phyloP scores from a whole-genome alignment of 2,113 vertebrate species.

The Rhinopithecus roxellana region DNA sequence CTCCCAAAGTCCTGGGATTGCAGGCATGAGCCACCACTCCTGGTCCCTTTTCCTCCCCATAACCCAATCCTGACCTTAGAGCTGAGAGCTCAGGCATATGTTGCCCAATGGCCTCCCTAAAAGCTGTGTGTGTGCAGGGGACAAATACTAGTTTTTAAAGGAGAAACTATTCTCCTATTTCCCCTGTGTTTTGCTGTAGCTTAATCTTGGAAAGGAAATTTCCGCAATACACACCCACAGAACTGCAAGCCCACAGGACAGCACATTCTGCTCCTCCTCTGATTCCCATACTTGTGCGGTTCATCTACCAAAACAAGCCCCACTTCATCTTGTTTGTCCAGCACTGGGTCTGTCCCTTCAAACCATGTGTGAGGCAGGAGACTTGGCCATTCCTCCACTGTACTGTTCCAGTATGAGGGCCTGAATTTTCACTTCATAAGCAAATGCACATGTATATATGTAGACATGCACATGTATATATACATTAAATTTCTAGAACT shows the following conservation, averaged over 20 bases:
- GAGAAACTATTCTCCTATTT: background rate
- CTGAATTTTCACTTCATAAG: background rate
- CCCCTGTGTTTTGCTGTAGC: background rate
- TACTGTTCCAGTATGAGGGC: background rate
- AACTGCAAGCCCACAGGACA: background rate
- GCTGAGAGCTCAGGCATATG: background rate
- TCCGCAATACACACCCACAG: background rate
- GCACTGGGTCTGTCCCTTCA: background rate
- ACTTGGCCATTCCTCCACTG: background rate
- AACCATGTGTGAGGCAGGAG: background rate
- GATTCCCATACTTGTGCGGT: background rate
- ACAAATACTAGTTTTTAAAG: background rate
- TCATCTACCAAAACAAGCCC: background rate
- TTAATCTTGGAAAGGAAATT: background rate
- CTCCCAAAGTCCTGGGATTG: too few relatives aligned
- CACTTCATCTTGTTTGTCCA: background rate
- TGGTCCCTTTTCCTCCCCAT: background rate
- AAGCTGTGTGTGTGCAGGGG: background rate
- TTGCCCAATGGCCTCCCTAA: background rate
- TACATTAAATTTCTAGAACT: background rate
- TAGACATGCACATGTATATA: background rate
- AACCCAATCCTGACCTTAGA: background rate
- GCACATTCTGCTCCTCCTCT: background rate
- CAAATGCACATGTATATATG: background rate
- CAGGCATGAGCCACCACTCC: too few relatives aligned